A percentile compares a stretch with the other conserved stretches of the same genome.
Evolutionary conservation across 2,797 vertebrate species (phyloP).

Genomic region (Enteromius unitaeniatus): DNA sequence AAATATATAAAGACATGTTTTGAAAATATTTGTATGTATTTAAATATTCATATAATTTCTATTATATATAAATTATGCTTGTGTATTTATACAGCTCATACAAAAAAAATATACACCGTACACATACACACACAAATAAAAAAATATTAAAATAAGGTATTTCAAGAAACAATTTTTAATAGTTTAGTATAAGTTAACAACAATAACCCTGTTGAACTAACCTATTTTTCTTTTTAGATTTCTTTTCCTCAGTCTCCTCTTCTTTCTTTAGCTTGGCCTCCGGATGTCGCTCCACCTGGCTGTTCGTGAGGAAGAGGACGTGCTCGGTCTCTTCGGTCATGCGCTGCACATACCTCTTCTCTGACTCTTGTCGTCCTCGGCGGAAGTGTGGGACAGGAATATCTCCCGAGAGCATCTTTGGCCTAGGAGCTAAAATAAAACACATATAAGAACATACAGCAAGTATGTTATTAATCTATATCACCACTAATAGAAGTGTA

Average conservation of each 20-base stretch:
- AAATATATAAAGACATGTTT: no score
- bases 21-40: no score
- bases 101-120: no score
- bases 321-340: slow-evolving; percentile 85
- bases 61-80: no score
- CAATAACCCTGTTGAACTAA: slow-evolving; percentile 68
- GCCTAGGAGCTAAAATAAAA: slow-evolving; percentile 50
- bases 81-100: no score
- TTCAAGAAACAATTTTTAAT: neutral
- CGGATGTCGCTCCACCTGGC: slow-evolving; percentile 82
- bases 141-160: neutral
- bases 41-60: no score
- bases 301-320: slow-evolving; percentile 85
- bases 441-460: neutral
- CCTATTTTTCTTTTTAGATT: slow-evolving; percentile 85
- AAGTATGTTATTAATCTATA: no score
- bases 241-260: slow-evolving; percentile 68
- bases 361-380: slow-evolving; percentile 76
- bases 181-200: neutral
- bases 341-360: slow-evolving; percentile 77
- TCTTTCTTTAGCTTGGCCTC: slow-evolving; percentile 78
- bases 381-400: slow-evolving; percentile 83
- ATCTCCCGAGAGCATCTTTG: slow-evolving; percentile 64
- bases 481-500: neutral
- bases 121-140: no score